Conservation (phyloP, 2,797 vertebrate genomes). For the Acanthiza pusilla region DNA sequence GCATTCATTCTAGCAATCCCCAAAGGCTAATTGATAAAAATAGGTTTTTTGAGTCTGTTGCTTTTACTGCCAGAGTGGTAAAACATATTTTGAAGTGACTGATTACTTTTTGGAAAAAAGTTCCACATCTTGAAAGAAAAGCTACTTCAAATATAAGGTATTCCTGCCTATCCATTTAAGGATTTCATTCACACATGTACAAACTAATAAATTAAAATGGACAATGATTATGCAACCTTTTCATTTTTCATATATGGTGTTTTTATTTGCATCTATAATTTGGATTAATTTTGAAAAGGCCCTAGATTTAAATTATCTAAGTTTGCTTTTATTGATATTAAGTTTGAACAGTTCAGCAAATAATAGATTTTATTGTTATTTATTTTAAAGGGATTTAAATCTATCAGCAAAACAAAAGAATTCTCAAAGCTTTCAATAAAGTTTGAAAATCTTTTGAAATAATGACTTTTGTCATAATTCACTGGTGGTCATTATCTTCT, state of each 20-base stretch:
- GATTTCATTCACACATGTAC: neutral
- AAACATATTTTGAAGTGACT: neutral
- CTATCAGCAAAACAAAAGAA: neutral
- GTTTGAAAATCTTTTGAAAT: neutral
- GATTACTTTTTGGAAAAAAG: neutral
- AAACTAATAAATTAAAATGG: neutral
- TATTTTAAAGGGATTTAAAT: neutral
- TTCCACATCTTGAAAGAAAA: neutral
- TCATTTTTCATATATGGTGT: neutral
- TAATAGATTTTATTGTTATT: neutral
- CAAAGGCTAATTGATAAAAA: constrained; percentile 1
- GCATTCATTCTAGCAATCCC: neutral
- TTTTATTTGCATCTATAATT: neutral
- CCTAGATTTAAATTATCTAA: neutral
- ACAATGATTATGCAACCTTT: neutral
- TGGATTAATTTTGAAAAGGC: neutral
- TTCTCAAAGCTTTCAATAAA: neutral
- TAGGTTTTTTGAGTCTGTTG: neutral
- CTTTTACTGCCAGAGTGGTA: neutral
- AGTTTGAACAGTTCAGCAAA: neutral
- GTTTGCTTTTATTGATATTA: neutral
- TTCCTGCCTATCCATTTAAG: neutral
- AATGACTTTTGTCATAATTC: neutral
- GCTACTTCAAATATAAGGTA: neutral
- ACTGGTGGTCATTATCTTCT: neutral